Percentiles rank a stretch among this genome's conserved stretches.
Evolutionary conservation across 2,888 invertebrate species (phyloP).

Genomic region (Apodemia hepburni): DNA sequence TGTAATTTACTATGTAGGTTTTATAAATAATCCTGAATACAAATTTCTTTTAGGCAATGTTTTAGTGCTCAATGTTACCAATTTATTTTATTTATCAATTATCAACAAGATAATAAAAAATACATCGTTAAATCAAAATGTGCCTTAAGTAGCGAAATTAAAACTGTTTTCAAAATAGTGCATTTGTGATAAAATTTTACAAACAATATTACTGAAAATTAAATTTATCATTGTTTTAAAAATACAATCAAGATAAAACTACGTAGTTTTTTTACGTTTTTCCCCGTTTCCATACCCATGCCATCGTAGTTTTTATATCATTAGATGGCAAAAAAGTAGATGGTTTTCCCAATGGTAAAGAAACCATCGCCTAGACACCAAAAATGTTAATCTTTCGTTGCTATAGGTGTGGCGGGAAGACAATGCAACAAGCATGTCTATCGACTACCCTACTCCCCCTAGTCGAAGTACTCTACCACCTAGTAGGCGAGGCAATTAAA

Average conservation of each 20-base stretch:
- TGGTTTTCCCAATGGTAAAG: too few species aligned
- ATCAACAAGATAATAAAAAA: background rate
- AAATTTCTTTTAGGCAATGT: background rate
- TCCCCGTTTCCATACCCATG: background rate
- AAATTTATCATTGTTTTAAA: slow-evolving; percentile 9
- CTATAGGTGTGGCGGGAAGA: too few species aligned
- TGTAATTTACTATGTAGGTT: background rate
- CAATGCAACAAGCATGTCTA: too few species aligned
- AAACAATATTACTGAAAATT: background rate
- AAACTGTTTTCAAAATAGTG: slow-evolving; percentile 6
- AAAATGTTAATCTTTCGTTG: too few species aligned
- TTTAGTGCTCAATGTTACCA: slow-evolving; percentile 16
- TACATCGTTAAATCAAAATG: background rate
- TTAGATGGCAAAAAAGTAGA: too few species aligned
- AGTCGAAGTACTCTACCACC: too few species aligned
- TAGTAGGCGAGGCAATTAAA: too few species aligned
- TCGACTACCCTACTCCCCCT: too few species aligned
- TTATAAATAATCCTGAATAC: background rate
- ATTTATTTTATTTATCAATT: slow-evolving; percentile 3
- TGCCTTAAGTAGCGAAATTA: slow-evolving; percentile 14
- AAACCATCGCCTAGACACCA: too few species aligned
- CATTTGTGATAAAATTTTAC: background rate
- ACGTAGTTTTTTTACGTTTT: background rate
- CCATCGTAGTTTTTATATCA: too few species aligned
- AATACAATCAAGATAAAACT: slow-evolving; percentile 7